A percentile compares a stretch with the other conserved stretches of the same genome.
phyloP scores from a whole-genome alignment of 2,113 vertebrate genomes.

The Triplophysa siluroides region DNA sequence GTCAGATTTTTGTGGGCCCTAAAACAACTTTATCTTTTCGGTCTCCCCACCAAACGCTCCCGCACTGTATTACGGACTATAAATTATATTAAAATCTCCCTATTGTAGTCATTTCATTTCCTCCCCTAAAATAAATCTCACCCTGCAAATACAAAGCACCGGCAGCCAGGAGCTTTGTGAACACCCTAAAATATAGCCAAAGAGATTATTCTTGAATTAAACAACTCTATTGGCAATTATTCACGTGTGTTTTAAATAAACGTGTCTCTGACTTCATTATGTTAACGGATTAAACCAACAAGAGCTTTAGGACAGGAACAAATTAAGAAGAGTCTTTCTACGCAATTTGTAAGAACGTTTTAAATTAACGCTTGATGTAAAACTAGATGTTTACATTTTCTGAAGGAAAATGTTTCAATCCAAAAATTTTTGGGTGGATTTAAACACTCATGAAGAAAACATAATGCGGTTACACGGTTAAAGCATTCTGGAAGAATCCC shows the following conservation, averaged over 20 bases:
- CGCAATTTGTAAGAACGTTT: neutral
- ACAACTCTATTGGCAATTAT: constrained; percentile 19
- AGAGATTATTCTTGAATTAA: constrained; percentile 24
- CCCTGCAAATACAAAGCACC: constrained; percentile 60
- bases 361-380: neutral
- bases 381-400: too few species aligned
- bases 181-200: constrained; percentile 19
- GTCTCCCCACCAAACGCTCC: constrained; percentile 67
- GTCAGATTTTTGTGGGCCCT: constrained; percentile 1
- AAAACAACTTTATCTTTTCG: constrained; percentile 63
- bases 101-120: constrained; percentile 71
- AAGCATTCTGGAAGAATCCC: neutral
- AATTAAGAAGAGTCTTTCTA: constrained; percentile 8
- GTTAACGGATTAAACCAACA: neutral
- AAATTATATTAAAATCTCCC: constrained; percentile 73
- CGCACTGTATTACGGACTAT: constrained; percentile 65
- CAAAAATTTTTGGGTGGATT: too few species aligned
- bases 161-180: constrained; percentile 9
- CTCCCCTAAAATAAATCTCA: constrained; percentile 68
- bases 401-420: too few species aligned
- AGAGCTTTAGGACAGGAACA: constrained; percentile 10
- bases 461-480: too few species aligned
- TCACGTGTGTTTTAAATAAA: neutral
- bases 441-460: too few species aligned
- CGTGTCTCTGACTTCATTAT: constrained; percentile 30